Conservation (phyloP, 2,888 invertebrate species). For the Platycnemis pennipes region DNA sequence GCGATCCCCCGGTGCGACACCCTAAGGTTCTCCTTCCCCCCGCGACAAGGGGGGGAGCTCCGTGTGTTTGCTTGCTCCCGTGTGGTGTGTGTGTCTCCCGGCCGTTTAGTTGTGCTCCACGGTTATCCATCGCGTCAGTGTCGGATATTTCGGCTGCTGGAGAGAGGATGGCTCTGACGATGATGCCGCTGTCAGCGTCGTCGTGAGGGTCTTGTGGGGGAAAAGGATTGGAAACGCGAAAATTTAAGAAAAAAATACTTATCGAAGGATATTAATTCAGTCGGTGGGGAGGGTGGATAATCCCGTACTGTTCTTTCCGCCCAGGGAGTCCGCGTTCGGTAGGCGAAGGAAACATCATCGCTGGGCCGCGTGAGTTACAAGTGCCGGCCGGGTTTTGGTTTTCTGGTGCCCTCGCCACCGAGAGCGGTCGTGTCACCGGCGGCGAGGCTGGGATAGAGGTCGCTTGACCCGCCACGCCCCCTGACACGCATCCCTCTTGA, state of each 20-base stretch:
- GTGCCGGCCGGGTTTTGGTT: not conserved
- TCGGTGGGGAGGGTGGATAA: not conserved
- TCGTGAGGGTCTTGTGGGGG: not conserved
- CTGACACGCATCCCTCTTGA: not conserved
- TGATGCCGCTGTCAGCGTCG: not conserved
- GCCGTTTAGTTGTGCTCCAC: not conserved
- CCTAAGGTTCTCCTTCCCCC: not conserved
- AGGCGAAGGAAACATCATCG: not conserved
- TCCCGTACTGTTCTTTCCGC: not conserved
- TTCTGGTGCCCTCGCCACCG: not conserved
- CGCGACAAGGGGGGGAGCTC: not conserved
- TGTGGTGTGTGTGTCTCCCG: not conserved
- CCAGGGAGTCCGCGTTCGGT: not conserved
- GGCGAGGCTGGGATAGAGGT: not conserved
- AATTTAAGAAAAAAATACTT: not conserved
- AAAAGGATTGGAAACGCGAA: too few species aligned
- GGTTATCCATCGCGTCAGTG: not conserved
- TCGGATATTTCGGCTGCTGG: not conserved
- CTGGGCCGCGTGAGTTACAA: not conserved
- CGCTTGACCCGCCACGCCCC: slow-evolving; percentile 7
- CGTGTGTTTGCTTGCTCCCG: not conserved
- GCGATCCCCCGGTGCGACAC: not conserved
- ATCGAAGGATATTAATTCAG: not conserved
- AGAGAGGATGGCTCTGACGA: not conserved
- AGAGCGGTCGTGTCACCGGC: not conserved